Conservation (phyloP, 2,113 vertebrate species). For the Mesoclemmys tuberculata region DNA sequence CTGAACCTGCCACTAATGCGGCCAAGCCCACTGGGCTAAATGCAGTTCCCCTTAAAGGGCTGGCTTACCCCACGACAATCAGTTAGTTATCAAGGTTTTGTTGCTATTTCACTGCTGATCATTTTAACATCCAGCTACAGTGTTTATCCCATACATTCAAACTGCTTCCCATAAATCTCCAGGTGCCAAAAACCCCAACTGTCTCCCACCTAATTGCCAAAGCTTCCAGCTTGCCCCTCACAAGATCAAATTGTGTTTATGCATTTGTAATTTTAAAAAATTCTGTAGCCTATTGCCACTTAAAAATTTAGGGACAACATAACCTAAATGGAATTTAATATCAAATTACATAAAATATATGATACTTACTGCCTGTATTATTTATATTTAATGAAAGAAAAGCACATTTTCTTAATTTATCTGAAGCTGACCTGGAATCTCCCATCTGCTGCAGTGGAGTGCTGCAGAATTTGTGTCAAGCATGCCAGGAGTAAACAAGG, state of each 20-base stretch:
- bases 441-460: background rate
- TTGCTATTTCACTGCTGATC: background rate
- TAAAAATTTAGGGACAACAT: background rate
- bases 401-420: slow-evolving; percentile 15
- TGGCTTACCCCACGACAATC: background rate
- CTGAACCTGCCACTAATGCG: no score
- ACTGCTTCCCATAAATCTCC: background rate
- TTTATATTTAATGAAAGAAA: slow-evolving; percentile 52
- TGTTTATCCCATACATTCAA: slow-evolving; percentile 3
- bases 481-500: slow-evolving; percentile 37
- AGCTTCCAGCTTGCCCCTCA: slow-evolving; percentile 24
- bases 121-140: background rate
- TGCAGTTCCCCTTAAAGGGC: background rate
- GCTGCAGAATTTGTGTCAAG: slow-evolving; percentile 62
- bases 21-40: background rate
- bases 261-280: slow-evolving; percentile 46
- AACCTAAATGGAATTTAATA: slow-evolving; percentile 14
- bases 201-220: background rate
- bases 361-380: background rate
- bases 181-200: background rate
- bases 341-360: slow-evolving; percentile 19
- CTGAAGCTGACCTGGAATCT: background rate
- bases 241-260: slow-evolving; percentile 28
- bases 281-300: background rate
- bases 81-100: background rate